Conservation (phyloP, 2,113 vertebrate species). For the Catagonus wagneri region DNA sequence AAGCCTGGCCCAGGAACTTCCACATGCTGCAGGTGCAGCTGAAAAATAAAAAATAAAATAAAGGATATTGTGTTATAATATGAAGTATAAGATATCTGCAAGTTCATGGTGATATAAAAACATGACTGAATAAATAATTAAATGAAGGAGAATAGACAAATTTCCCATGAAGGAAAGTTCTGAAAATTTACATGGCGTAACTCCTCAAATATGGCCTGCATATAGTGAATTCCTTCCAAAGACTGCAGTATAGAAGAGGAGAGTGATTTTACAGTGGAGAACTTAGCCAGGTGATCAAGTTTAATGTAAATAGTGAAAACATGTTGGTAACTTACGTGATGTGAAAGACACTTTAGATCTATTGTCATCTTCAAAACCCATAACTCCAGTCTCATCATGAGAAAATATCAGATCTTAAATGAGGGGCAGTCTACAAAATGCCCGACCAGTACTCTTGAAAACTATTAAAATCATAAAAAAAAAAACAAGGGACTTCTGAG, state of each 20-base stretch:
- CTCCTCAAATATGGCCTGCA: neutral
- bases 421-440: neutral
- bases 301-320: neutral
- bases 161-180: neutral
- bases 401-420: constrained; percentile 3
- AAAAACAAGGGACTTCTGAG: neutral
- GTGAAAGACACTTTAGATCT: neutral
- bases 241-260: neutral
- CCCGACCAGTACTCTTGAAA: neutral
- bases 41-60: no score
- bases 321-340: neutral
- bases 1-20: no score
- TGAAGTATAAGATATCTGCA: neutral
- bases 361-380: neutral
- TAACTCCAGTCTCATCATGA: neutral
- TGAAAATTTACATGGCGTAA: neutral
- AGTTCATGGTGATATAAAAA: neutral
- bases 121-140: neutral
- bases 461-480: neutral
- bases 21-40: no score
- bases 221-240: neutral
- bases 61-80: neutral
- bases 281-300: neutral
- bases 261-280: neutral
- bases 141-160: neutral